Evolutionary conservation across 2,113 vertebrate genomes (phyloP).

Genomic region (Speoplatyrhinus poulsoni): DNA sequence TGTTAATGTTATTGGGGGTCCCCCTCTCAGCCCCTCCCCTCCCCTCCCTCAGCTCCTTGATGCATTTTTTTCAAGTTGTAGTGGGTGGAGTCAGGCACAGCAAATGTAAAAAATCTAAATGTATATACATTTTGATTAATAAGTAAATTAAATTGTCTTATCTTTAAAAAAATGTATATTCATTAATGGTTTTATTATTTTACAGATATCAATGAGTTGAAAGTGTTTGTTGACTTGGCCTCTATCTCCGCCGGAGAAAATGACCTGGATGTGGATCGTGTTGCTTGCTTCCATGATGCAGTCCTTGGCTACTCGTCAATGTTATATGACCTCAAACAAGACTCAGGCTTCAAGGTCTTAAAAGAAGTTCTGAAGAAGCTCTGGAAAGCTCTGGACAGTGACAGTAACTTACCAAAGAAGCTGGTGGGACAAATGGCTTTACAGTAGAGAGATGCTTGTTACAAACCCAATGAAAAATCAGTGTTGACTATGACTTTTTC

Average conservation of each 20-base stretch:
- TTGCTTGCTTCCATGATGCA: conserved; percentile 91
- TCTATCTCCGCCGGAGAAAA: conserved; percentile 98
- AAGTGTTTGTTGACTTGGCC: conserved; percentile 96
- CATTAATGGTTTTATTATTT: not conserved
- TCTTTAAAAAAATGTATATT: too few relatives aligned
- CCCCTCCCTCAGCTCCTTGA: too few relatives aligned
- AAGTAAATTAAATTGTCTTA: too few relatives aligned
- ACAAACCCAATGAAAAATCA: not conserved
- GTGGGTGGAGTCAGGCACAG: not conserved
- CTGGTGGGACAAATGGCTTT: conserved; percentile 75
- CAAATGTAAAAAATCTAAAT: not conserved
- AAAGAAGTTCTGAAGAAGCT: conserved; percentile 80
- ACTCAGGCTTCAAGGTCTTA: conserved; percentile 77
- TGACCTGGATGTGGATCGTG: conserved; percentile 92
- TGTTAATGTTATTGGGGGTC: too few relatives aligned
- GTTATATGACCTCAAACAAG: conserved; percentile 82
- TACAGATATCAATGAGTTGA: conserved; percentile 89
- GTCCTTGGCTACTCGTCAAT: conserved; percentile 89
- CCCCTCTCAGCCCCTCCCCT: too few relatives aligned
- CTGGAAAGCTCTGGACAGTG: conserved; percentile 91
- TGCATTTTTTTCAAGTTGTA: too few relatives aligned
- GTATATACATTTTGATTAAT: too few relatives aligned
- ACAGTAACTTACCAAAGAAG: conserved; percentile 83
- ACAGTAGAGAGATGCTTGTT: not conserved
- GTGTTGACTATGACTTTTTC: not conserved